Percentiles rank a stretch among this genome's conserved stretches.
Conservation (phyloP, 2,797 vertebrate genomes). For the Peromyscus eremicus region DNA sequence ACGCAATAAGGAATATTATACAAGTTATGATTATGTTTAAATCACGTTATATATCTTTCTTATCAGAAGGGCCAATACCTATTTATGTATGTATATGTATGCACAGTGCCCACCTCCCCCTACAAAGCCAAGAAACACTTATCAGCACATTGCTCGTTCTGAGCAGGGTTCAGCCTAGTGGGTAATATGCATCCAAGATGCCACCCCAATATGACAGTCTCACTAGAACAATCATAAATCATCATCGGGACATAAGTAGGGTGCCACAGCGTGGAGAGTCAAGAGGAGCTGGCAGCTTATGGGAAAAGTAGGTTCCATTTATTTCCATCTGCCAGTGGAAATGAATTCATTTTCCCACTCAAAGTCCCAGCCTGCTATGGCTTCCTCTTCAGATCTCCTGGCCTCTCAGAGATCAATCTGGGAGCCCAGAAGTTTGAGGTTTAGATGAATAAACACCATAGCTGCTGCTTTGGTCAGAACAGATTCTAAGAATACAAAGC, state of each 20-base stretch:
- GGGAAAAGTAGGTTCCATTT: neutral
- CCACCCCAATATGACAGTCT: neutral
- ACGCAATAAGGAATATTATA: neutral
- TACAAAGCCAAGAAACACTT: neutral
- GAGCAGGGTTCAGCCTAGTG: neutral
- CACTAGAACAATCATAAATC: neutral
- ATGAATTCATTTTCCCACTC: constrained; percentile 4
- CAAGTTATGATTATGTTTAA: neutral
- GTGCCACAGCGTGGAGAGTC: neutral
- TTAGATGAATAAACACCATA: neutral
- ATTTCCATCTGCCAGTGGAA: constrained; percentile 4
- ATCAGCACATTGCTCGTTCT: neutral
- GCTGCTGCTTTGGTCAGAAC: neutral
- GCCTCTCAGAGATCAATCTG: neutral
- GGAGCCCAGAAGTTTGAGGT: neutral
- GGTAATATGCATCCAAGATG: neutral
- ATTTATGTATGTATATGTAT: neutral
- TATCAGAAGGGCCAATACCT: neutral
- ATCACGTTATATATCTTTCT: neutral
- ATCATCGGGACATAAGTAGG: neutral
- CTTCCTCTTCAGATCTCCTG: neutral
- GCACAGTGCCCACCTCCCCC: neutral
- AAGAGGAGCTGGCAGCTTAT: neutral
- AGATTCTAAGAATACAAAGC: neutral
- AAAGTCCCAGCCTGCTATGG: neutral